phyloP scores from a whole-genome alignment of 2,113 vertebrate species.

The Willisornis vidua region DNA sequence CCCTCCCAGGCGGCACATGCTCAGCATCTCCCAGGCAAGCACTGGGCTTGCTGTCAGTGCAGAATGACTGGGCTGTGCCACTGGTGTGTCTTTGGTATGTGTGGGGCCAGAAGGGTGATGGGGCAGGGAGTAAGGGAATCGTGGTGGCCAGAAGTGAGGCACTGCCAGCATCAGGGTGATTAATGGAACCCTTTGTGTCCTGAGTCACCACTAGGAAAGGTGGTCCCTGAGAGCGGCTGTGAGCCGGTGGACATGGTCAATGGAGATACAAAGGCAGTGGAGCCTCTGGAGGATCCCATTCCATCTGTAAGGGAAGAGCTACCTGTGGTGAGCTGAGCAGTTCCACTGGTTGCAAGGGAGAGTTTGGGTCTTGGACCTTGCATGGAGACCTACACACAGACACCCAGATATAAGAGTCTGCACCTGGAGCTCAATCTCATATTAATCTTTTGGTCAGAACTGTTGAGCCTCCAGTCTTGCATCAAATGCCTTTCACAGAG shows the following conservation, averaged over 20 bases:
- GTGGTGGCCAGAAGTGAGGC: background rate
- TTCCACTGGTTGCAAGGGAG: background rate
- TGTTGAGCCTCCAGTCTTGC: background rate
- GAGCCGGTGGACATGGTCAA: background rate
- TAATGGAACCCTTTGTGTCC: background rate
- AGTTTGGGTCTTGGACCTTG: background rate
- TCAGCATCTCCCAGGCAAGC: background rate
- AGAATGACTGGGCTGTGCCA: background rate
- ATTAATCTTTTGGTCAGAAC: background rate
- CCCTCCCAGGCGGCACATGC: background rate
- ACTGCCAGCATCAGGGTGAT: background rate
- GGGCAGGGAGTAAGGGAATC: background rate
- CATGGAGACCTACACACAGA: background rate
- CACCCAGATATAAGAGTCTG: background rate
- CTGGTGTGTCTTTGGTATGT: background rate
- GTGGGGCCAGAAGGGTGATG: background rate
- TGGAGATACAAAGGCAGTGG: background rate
- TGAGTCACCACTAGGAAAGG: background rate
- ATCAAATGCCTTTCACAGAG: background rate
- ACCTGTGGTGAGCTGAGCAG: background rate
- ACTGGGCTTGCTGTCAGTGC: background rate
- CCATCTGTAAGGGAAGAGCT: background rate
- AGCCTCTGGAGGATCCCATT: rapidly evolving
- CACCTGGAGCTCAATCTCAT: background rate
- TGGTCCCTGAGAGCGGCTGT: background rate